Evolutionary conservation across 1,140 invertebrate species (phyloP), one percentile per base, ranked within the genome.

Genomic region (Drosophila baimaii): DNA sequence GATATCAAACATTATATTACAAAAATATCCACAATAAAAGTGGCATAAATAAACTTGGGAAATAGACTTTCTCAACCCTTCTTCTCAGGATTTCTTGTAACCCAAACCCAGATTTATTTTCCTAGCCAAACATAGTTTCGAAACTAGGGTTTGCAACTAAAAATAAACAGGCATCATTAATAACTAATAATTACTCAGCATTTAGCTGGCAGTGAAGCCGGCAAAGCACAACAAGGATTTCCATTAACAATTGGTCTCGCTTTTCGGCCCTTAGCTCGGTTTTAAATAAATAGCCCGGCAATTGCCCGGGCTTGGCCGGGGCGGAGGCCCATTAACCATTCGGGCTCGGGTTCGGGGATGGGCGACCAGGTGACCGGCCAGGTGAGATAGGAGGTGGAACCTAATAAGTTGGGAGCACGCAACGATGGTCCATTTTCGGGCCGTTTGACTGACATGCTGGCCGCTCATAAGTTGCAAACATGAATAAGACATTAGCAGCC

Each of bases 401-500:
- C 63, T 88, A 88, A 88, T 89, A 86, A 86, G 84, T 84, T 73
- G 59, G 66, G 66, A 83, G 84, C 84, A 89, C 84, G 84, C 84
- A 89, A 89, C 77, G 76, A 80, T 70, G 80, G 77, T 77, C 64
- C 49, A 79, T 52, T 58, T 66, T 61, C 56, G 54, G 65, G 51
- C 69, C 9, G 39, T 27, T 65, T 58, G 55, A 52, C 59, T 51
- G 61, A 47, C 66, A 63, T 61, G 62, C 59, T 77, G 73, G 47
- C 56, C 41, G 58, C 35, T 71, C 59, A 61, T 63, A 72, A 65
- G 68, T 57, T 80, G 83, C 83, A 80, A 89, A 89, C 84, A 89
- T 89, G 84, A 89, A 89, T 89, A 89, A 89, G 84, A 89, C 84
- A 89, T 89, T 89, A 89, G 68, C 74, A 75, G 54, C 80, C 77